These are phyloP conservation scores for Phainopepla nitens DNA, from an alignment of 2,113 vertebrate species.

Conservation along the genomic window DNA sequence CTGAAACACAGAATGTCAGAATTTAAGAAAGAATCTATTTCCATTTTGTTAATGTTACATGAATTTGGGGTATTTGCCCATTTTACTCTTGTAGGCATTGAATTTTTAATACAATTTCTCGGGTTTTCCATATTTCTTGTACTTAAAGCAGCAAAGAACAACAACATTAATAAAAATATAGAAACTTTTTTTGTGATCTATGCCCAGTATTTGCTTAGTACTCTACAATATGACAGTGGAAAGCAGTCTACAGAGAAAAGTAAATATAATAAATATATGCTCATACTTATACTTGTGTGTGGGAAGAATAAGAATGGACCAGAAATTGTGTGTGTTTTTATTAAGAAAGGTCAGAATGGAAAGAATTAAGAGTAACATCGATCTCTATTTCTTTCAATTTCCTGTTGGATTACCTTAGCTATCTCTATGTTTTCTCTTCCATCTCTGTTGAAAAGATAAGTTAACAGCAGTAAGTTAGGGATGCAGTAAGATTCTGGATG, in stretches of 20 bases:
- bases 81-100: not conserved
- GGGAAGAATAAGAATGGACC: not conserved
- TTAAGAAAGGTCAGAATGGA: not conserved
- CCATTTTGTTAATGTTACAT: not conserved
- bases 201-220: not conserved
- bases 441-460: not conserved
- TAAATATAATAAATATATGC: not conserved
- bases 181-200: not conserved
- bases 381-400: constrained; percentile 39
- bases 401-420: constrained; percentile 28
- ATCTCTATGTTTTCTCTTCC: constrained; percentile 8
- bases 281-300: not conserved
- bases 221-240: not conserved
- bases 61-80: not conserved
- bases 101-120: not conserved
- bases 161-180: not conserved
- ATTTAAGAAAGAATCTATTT: not conserved
- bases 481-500: not conserved
- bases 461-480: not conserved
- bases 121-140: not conserved
- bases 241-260: not conserved
- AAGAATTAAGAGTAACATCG: constrained; percentile 11
- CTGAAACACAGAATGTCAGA: not conserved
- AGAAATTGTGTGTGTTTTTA: not conserved
- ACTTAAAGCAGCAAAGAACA: not conserved